These are phyloP conservation scores for Eurystomus gularis DNA, from an alignment of 2,113 vertebrate species.

Conservation along the genomic window DNA sequence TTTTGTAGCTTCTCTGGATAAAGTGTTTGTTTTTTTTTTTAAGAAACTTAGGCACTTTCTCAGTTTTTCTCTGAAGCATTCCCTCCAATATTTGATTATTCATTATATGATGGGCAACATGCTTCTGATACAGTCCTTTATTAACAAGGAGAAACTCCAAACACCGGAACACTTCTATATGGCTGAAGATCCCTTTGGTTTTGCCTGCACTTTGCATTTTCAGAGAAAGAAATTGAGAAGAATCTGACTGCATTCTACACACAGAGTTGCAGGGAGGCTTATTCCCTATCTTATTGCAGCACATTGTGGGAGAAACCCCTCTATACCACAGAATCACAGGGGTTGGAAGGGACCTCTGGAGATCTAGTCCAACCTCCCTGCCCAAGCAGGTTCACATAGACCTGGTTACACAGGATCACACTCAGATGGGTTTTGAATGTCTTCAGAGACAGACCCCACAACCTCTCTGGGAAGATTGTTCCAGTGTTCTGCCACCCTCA, in stretches of 20 bases:
- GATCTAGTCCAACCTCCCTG: too few species aligned
- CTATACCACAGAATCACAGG: background rate
- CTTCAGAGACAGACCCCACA: too few species aligned
- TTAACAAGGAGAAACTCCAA: background rate
- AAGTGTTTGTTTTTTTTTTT: background rate
- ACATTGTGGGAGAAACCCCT: background rate
- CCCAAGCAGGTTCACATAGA: too few species aligned
- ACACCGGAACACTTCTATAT: background rate
- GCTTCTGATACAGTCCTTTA: background rate
- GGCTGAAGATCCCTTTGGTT: background rate
- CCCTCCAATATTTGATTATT: background rate
- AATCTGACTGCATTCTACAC: background rate
- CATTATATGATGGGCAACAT: fast-evolving
- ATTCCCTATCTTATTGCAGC: background rate
- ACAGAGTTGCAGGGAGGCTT: background rate
- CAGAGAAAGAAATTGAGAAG: background rate
- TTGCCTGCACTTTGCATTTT: background rate
- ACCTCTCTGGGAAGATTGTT: too few species aligned
- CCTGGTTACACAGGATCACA: too few species aligned
- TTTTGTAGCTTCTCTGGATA: background rate
- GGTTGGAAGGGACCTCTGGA: too few species aligned
- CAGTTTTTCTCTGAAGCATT: background rate
- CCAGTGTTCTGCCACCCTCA: too few species aligned
- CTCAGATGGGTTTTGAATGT: too few species aligned
- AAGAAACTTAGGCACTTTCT: background rate